Percentiles rank a stretch among this genome's conserved stretches.
phyloP scores from a whole-genome alignment of 2,888 invertebrate species.

The Pyrgus malvae region DNA sequence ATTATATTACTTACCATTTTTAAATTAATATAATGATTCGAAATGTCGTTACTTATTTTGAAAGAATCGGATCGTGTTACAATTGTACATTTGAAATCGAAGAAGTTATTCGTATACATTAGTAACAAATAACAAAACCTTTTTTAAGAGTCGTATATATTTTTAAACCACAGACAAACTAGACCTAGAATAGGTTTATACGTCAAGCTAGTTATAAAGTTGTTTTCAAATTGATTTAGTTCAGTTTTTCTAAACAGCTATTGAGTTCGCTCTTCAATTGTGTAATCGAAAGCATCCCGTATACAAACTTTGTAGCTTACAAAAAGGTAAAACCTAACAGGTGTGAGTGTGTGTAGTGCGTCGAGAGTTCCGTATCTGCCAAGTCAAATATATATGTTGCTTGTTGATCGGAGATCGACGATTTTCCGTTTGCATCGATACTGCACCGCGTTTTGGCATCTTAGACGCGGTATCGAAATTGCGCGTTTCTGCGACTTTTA shows the following conservation, averaged over 20 bases:
- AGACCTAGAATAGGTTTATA: slow-evolving; percentile 15
- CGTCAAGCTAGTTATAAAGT: slow-evolving; percentile 18
- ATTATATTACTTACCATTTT: slow-evolving; percentile 2
- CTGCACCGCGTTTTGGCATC: too few species aligned
- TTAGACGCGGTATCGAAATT: too few species aligned
- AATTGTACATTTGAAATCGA: slow-evolving; percentile 18
- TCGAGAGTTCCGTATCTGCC: too few species aligned
- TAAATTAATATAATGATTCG: background rate
- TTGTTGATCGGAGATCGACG: too few species aligned
- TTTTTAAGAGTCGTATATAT: slow-evolving; percentile 6
- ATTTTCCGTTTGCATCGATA: too few species aligned
- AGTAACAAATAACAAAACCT: slow-evolving; percentile 4
- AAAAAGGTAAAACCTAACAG: slow-evolving; percentile 25
- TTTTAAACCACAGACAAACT: slow-evolving; percentile 9
- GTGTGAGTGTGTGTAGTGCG: too few species aligned
- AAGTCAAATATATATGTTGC: too few species aligned
- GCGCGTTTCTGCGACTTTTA: too few species aligned
- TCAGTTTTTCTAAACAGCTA: slow-evolving; percentile 19
- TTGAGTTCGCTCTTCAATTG: slow-evolving; percentile 20
- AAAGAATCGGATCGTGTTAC: slow-evolving; percentile 11
- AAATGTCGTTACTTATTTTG: slow-evolving; percentile 7
- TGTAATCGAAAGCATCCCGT: slow-evolving; percentile 23
- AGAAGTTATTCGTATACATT: slow-evolving; percentile 8
- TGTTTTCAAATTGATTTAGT: slow-evolving; percentile 22
- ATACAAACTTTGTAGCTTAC: slow-evolving; percentile 21